Evolutionary conservation across 2,888 invertebrate genomes (phyloP).

Genomic region (Oxystoma pomonae): DNA sequence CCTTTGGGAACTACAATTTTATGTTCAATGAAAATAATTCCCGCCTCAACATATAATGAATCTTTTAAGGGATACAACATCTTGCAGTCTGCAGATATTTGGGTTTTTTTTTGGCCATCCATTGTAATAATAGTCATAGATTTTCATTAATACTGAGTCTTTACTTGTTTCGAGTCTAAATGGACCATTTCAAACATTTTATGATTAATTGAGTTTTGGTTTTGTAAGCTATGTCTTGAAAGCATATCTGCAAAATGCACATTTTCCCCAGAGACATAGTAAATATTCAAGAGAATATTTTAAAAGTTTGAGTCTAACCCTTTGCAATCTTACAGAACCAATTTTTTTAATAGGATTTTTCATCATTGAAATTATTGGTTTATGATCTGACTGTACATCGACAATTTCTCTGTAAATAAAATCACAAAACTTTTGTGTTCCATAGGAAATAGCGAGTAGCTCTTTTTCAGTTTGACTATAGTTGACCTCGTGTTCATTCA

Average conservation of each 20-base stretch:
- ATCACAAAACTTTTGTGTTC: slow-evolving; percentile 23
- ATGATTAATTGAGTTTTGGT: slow-evolving; percentile 8
- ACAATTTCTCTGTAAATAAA: slow-evolving; percentile 20
- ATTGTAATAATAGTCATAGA: slow-evolving; percentile 24
- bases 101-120: slow-evolving; percentile 23
- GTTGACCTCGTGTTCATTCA: slow-evolving; percentile 15
- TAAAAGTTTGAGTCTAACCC: slow-evolving; percentile 23
- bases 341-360: slow-evolving; percentile 25
- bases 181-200: slow-evolving; percentile 27
- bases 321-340: slow-evolving; percentile 22
- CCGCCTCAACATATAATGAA: slow-evolving; percentile 22
- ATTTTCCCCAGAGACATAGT: slow-evolving; percentile 11
- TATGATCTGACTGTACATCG: slow-evolving; percentile 24
- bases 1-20: slow-evolving; percentile 22
- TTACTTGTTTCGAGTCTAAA: slow-evolving; percentile 20
- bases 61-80: slow-evolving; percentile 15
- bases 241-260: slow-evolving; percentile 27
- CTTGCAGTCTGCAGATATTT: no score
- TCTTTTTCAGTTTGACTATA: slow-evolving; percentile 23
- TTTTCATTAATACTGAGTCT: slow-evolving; percentile 16
- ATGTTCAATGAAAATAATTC: slow-evolving; percentile 21
- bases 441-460: slow-evolving; percentile 21
- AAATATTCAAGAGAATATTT: slow-evolving; percentile 16
- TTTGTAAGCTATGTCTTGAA: slow-evolving; percentile 20
- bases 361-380: slow-evolving; percentile 24